Evolutionary conservation across 2,888 invertebrate species (phyloP), one percentile per base, ranked within the genome.

Genomic region (Apomyelois bistriatella): DNA sequence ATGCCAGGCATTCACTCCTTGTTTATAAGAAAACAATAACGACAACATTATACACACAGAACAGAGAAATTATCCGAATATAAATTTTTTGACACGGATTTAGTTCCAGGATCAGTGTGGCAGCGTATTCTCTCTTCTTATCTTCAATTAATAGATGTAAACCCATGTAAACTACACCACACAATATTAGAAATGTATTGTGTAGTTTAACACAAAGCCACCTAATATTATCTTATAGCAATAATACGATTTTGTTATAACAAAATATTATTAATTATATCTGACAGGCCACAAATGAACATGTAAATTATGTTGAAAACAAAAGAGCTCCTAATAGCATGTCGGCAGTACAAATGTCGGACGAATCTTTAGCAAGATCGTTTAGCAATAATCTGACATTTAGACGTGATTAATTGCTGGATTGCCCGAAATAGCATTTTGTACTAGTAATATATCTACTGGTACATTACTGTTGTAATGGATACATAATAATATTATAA

Each of bases 351-450:
- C 22, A n/a, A 43, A 43, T 30, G 43, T 28, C 30, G 8, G 30
- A 10, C 22, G n/a, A 41, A 41, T 17, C 41, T 22, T 17, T 38
- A 38, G 22, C 41, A 22, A 22, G 22, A 13, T 30, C 30, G 10
- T 43, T 43, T 43, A 43, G 43, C 22, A 43, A 43, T 22, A 30
- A 30, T 40, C 30, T 30, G 43, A 43, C 30, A 43, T 43, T 43
- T 43, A 30, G 28, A 13, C 12, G 7, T 43, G 43, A 43, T 30
- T 43, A 43, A 43, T 43, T 22, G 43, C n/a, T 7, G 9, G 32
- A 32, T 32, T 32, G 32, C 3, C 22, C 22, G 22, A 22, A 3
- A 22, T 22, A 22, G 22, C 22, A 5, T 5, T 22, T 22, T 22
- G 22, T 22, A 22, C 22, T 22, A 3, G 3, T n/a, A n/a, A n/a